Evolutionary conservation across 2,797 vertebrate genomes (phyloP), one percentile per base, ranked within the genome.

Genomic region (Nannoperca obscura): DNA sequence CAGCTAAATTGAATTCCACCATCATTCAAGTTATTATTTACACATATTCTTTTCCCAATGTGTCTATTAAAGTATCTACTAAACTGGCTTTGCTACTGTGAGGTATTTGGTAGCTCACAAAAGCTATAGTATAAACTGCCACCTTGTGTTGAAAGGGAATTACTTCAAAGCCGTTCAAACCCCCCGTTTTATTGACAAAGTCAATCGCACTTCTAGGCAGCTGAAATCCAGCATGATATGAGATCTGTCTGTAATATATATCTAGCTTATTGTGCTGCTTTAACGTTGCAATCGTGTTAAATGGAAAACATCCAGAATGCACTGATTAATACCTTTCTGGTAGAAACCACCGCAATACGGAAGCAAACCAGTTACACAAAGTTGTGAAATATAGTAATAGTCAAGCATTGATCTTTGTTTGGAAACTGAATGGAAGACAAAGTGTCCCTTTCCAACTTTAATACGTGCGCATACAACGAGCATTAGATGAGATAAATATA

Each of bases 401-500:
- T 1, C 40, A 62, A 58, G 3, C 8, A 22, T 1, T 75, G 3
- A 14, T 49, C 36, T 13, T 15, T 15, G 4, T 42, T 5, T 42
- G 3, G 20, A 8, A n/a, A 12, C 10, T 71, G 15, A 74, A 62
- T 49, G 47, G 55, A 47, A 71, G 0, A 4, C 36, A 15, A 57
- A 3, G 12, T 36, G 13, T 68, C 19, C 3, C 6, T 59, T 40
- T 59, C 11, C 38, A 20, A 27, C 27, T 32, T 67, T 11, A 19
- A 27, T 4, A 53, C 7, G n/a, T 20, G 0, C 19, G 5, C 32
- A 11, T 2, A 14, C n/a, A 46, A 27, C 7, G 24, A 54, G 22
- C 2, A 15, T 17, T 9, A 34, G 7, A 24, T 10, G 14, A 15
- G 44, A 53, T 0, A 0, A 15, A 50, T 24, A 1, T n/a, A 20